Conservation (phyloP, 2,113 vertebrate genomes). For the Misgurnus anguillicaudatus region DNA sequence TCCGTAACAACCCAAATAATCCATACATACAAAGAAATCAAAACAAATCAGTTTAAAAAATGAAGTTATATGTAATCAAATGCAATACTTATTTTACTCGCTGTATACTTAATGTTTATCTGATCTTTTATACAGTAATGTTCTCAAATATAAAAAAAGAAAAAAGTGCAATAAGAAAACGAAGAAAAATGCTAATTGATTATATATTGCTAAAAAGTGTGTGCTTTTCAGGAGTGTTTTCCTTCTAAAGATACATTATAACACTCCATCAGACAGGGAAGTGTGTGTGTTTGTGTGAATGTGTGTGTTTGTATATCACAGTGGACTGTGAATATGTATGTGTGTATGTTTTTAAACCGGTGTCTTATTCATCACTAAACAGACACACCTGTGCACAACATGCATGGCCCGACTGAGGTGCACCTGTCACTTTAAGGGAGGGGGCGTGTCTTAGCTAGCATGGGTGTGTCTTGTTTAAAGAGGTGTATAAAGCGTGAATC, state of each 20-base stretch:
- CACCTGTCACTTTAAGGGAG: conserved; percentile 13
- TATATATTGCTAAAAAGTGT: conserved; percentile 28
- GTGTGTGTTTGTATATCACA: not conserved
- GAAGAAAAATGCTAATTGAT: conserved; percentile 66
- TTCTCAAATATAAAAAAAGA: conserved; percentile 74
- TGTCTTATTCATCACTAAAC: not conserved
- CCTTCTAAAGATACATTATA: conserved; percentile 51
- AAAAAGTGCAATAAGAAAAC: conserved; percentile 92
- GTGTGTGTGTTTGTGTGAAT: conserved; percentile 11
- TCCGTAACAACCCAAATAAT: too few relatives aligned
- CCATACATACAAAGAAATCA: too few relatives aligned
- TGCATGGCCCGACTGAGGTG: not conserved
- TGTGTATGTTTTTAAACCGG: conserved; percentile 23
- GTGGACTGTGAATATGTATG: conserved; percentile 29
- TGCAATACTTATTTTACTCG: too few relatives aligned
- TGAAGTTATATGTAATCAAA: too few relatives aligned
- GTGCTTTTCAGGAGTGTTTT: conserved; percentile 75
- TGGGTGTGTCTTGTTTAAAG: conserved; percentile 6
- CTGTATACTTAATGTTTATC: conserved; percentile 60
- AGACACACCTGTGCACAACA: conserved; percentile 32
- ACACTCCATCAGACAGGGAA: conserved; percentile 49
- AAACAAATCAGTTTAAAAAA: too few relatives aligned
- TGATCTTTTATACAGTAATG: conserved; percentile 70
- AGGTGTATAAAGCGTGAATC: not conserved
- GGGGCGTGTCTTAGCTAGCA: conserved; percentile 27